Evolutionary conservation across 2,888 invertebrate species (phyloP), one percentile per base, ranked within the genome.

Genomic region (Dorcus hopei): DNA sequence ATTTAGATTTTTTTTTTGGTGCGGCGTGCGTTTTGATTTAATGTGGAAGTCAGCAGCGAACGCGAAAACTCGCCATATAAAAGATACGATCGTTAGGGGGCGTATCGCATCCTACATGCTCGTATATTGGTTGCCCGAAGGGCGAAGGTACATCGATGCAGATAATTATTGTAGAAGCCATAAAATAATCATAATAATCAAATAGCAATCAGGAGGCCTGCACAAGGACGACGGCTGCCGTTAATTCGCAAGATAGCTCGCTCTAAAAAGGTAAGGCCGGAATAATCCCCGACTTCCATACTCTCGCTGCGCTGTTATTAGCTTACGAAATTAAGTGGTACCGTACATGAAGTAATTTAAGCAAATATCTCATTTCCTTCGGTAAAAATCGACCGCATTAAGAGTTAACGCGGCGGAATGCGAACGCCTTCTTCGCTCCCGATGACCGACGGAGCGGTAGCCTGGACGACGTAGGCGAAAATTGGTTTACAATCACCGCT

Each of bases 161-260:
- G 64, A 63, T 67, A 66, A 67, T 66, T 62, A 64, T 61, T 61
- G 65, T 62, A 61, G 65, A 59, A 64, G 65, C 65, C 65, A 66
- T 68, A 68, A 68, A 68, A 65, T 66, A 68, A 67, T 68, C 66
- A 67, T 65, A 65, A 62, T 64, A 62, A 68, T 68, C 67, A 68
- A 66, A 66, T 58, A 63, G 65, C 64, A 66, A 68, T 68, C 68
- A 67, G 61, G 62, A 59, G 54, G 58, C 61, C 58, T 33, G 45
- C 48, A 23, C 57, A 57, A 57, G 57, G 57, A 64, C 65, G 65
- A 57, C 61, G 58, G 61, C 64, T 61, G 62, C 63, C 61, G 61
- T 53, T 58, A 61, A 59, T 49, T 55, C 55, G 39, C 54, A 11
- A 47, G 54, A 54, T 54, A 42, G 9, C 41, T 47, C 33, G 11